phyloP scores from a whole-genome alignment of 2,113 vertebrate species.

The Lophotis ruficrista region DNA sequence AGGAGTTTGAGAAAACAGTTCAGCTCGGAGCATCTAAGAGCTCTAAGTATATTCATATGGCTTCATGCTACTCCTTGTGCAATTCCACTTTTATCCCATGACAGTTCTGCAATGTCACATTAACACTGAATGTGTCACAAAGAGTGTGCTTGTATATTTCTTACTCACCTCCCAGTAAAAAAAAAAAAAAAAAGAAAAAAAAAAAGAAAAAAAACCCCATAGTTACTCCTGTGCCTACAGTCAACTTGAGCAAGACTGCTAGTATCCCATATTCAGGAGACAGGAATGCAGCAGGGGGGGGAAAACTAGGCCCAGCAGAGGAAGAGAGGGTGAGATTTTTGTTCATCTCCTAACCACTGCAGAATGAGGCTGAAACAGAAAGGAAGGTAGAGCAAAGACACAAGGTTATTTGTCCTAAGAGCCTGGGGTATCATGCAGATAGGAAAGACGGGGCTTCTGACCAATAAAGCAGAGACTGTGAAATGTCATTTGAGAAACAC shows the following conservation, averaged over 20 bases:
- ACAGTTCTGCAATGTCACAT: not conserved
- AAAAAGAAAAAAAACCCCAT: not conserved
- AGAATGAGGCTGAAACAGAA: not conserved
- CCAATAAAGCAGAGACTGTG: not conserved
- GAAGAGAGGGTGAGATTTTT: not conserved
- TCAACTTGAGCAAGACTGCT: too few species aligned
- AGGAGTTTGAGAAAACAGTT: not conserved
- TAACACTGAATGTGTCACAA: not conserved
- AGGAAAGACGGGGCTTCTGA: not conserved
- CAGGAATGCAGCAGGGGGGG: not conserved
- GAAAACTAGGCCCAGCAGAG: not conserved
- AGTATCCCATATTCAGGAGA: not conserved
- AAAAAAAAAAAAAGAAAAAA: not conserved
- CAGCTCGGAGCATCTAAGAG: not conserved
- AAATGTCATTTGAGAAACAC: not conserved
- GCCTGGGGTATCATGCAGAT: not conserved
- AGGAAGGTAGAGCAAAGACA: not conserved
- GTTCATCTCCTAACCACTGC: not conserved
- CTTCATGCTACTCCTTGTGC: not conserved
- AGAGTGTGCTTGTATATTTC: not conserved
- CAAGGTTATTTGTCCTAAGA: not conserved
- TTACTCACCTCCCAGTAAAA: too few species aligned
- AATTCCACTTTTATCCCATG: not conserved
- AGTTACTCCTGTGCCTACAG: not conserved
- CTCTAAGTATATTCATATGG: not conserved